Evolutionary conservation across 2,888 invertebrate species (phyloP), one percentile per base, ranked within the genome.

Genomic region (Trichopria drosophilae): DNA sequence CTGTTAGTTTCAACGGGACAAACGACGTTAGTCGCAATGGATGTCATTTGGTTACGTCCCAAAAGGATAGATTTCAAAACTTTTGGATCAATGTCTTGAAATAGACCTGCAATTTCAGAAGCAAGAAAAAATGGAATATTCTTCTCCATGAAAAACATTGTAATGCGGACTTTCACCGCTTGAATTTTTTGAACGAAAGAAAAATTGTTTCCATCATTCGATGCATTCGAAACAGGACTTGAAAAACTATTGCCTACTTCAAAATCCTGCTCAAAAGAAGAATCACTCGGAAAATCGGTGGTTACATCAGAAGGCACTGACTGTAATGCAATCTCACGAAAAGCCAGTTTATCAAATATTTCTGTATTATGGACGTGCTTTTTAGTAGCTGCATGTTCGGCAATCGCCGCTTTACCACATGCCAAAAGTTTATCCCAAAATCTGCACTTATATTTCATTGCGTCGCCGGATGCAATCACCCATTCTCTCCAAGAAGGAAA

Each of bases 401-500:
- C 6, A 36, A 36, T 36, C 9, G 22, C 12, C 15, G 22, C 12
- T 22, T 36, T 36, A 3, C 36, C 20, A 20, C 36, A 36, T 4
- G 15, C 6, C 22, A 36, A 13, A 3, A 15, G 12, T 36, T 36
- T 22, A n/a, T 20, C 7, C 1, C 22, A 36, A 36, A 36, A 15
- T 5, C 16, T 36, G 16, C 36, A 36, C 12, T 36, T 12, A 36
- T 13, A 36, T n/a, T 36, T 22, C 15, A 24, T 36, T 22, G 22
- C 12, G 7, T 36, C 36, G 3, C 6, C 23, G 13, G 24, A 16
- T 22, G 9, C 6, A n/a, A 36, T 10, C 7, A 36, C 22, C 36
- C 22, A 36, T n/a, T 22, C 23, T 22, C 12, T 36, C 23, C 36
- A 23, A 3, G 36, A 36, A 5, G 35, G 35, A 35, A 19, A 35